Evolutionary conservation across 2,888 invertebrate species (phyloP), one percentile per base, ranked within the genome.

Genomic region (Meteorus colon): DNA sequence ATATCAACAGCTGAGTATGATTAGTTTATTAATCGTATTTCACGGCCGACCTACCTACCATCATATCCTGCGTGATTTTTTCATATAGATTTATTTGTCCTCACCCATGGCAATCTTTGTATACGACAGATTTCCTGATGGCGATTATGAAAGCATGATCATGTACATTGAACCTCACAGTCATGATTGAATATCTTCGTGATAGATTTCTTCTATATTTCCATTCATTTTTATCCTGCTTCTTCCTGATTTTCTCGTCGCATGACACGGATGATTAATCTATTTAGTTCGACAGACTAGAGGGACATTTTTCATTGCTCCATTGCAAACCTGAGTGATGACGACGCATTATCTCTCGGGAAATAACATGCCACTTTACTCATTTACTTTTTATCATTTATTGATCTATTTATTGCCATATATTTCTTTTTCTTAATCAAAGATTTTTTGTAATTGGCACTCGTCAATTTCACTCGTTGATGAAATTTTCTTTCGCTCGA

Each of bases 11-110:
- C 86, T 85, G 86, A 82, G 81, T 79, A 83, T 86, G 85, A 86
- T 86, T 86, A 85, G 83, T 84, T 84, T 86, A 86, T 86, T 86
- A 86, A 86, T 87, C 86, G 86, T 79, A 82, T 82, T 82, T 82
- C 82, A 84, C 85, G 84, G 84, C 84, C 84, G 78, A 69, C 77
- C 65, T 74, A 29, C 71, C 45, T 60, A 59, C 41, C 59, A 63
- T 69, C 76, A 71, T 76, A 41, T 68, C 60, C 71, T 51, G 37
- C 62, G 48, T 55, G 60, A 24, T 76, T 72, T 70, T n/a, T 34
- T 66, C 60, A 27, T n/a, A 45, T 55, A 62, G 51, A 63, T 75
- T 74, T 73, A 70, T 70, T 59, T 60, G 59, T 55, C 48, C 4
- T n/a, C 48, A n/a, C 59, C 14, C 34, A 31, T 29, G 24, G 19